A percentile compares a stretch with the other conserved stretches of the same genome.
Evolutionary conservation across 2,888 invertebrate genomes (phyloP).

Genomic region (Agrochola circellaris): DNA sequence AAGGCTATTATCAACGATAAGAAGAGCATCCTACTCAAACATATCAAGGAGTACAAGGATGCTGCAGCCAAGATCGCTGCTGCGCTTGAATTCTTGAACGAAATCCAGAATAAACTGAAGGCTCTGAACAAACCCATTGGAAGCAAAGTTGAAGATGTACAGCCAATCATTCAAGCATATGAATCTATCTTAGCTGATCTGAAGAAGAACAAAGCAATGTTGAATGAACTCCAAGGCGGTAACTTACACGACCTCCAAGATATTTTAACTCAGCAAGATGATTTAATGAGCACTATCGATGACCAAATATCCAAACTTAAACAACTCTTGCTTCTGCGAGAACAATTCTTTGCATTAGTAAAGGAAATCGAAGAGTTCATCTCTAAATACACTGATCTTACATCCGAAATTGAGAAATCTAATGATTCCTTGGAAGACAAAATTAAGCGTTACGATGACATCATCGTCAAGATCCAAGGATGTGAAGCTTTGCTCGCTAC

Average conservation of each 20-base stretch:
- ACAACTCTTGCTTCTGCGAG: slow-evolving; percentile 94
- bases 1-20: slow-evolving; percentile 94
- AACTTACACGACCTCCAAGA: slow-evolving; percentile 95
- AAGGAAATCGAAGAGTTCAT: slow-evolving; percentile 97
- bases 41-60: slow-evolving; percentile 95
- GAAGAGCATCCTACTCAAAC: slow-evolving; percentile 93
- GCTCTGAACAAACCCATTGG: slow-evolving; percentile 96
- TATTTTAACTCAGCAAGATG: slow-evolving; percentile 95
- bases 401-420: slow-evolving; percentile 96
- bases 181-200: slow-evolving; percentile 94
- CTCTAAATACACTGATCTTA: slow-evolving; percentile 95
- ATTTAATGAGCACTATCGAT: slow-evolving; percentile 95
- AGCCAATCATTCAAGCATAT: slow-evolving; percentile 94
- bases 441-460: slow-evolving; percentile 96
- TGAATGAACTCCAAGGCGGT: slow-evolving; percentile 94
- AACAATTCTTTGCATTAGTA: slow-evolving; percentile 96
- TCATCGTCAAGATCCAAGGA: slow-evolving; percentile 96
- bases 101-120: slow-evolving; percentile 95
- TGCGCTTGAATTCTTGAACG: slow-evolving; percentile 94
- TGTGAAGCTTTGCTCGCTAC: slow-evolving; percentile 96
- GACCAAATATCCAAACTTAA: slow-evolving; percentile 95
- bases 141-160: slow-evolving; percentile 96
- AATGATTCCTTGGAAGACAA: slow-evolving; percentile 96
- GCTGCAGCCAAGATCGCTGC: slow-evolving; percentile 95
- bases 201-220: slow-evolving; percentile 94